Base-by-base conservation (phyloP, 2,888 invertebrate genomes). In the Glyphotaelius pellucidus region DNA sequence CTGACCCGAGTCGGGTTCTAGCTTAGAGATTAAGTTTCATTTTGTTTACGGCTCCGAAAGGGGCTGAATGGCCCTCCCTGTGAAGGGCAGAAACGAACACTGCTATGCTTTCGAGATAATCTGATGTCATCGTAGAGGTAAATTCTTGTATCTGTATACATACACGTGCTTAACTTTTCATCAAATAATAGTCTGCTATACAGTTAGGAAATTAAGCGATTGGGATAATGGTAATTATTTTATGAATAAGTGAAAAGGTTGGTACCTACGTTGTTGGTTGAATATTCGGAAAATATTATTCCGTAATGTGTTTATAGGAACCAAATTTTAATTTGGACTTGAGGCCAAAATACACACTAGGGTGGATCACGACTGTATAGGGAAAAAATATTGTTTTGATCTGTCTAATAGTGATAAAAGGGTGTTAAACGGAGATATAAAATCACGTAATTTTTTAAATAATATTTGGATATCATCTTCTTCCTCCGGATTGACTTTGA, bases 1-100 rank as follows among this genome's bases (percentile, higher is more conserved):
- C 83, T 83, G 35, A 83, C 83, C 83, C 11, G 35, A 38, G 83
- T 38, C 83, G 35, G 19, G 38, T 83, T 35, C 83, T n/a, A 38
- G 32, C 35, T 15, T 32, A 35, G 25, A 83, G 83, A 83, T 83
- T 83, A 83, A 83, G 83, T 83, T 83, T 83, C 83, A 83, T 83
- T 83, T 83, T 83, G 83, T 83, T 83, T 83, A 83, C 83, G 83
- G 83, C 32, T 83, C 9, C 35, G 35, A 35, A 83, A 83, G 38
- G 83, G 83, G 83, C 25, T 83, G 83, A 83, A 83, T 83, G 12
- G 83, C 67, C 67, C 67, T 67, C 25, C 67, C 25, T 67, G 67
- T 25, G 67, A 67, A 67, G 9, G 67, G 38, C 83, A 32, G 83
- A 83, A 83, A 35, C 35, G 83, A 35, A 83, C 4, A 19, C n/a